Evolutionary conservation across 2,888 invertebrate genomes (phyloP), one percentile per base, ranked within the genome.

Genomic region (Unio delphinus): DNA sequence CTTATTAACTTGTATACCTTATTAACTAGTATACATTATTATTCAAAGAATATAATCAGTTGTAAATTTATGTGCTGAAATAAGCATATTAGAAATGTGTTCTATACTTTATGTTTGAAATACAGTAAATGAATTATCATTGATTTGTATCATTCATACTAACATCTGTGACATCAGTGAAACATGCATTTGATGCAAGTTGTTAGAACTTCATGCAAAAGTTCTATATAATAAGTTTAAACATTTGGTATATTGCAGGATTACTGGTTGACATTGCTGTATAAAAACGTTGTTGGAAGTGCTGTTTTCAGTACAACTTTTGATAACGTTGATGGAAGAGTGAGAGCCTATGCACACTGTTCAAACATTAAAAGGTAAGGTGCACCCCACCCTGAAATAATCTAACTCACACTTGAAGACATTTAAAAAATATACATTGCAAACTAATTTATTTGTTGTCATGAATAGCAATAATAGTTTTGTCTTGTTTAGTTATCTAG

Each of bases 331-430:
- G 75, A 65, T n/a, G 71, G 73, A 3, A 68, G 65, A 8, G 90
- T 93, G 2, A 92, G 95, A 79, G 89, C 94, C 77, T 95, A 95
- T 84, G 93, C 94, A 0, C 95, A 96, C 85, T 96, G 96, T 88
- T 93, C 83, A 11, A 78, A 80, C 54, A 70, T 60, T 55, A 45
- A 64, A 26, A 77, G 73, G 80, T 78, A 73, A 55, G 67, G 64
- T 59, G 1, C 23, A 34, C 55, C 15, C 26, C 28, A 18, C 30
- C 8, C 30, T 18, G 6, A 15, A 18, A 57, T 23, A 57, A 20
- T n/a, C 34, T 15, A 45, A 45, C 15, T 45, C 15, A 45, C 45
- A 11, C 45, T 15, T 45, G 45, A 45, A 45, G 45, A 45, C 15
- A 34, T 34, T 34, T 34, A 34, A 34, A 34, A 8, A 34, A 7